These are phyloP conservation scores for Cryptophagus acutangulus DNA, from an alignment of 2,888 invertebrate species.

Conservation along the genomic window DNA sequence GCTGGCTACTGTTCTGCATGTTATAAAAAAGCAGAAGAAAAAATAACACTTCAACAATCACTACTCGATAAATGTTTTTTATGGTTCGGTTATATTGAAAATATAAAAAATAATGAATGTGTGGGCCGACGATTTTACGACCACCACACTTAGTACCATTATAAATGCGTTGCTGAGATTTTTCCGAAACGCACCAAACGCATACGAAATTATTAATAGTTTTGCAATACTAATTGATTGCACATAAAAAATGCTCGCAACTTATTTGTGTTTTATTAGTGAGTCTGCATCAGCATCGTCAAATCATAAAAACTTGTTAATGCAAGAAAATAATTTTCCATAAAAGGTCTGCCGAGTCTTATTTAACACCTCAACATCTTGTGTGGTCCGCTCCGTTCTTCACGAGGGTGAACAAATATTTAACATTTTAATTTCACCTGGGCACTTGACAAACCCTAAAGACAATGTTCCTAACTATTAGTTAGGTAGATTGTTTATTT, in stretches of 20 bases:
- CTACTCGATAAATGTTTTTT: constrained; percentile 2
- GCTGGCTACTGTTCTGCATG: constrained; percentile 36
- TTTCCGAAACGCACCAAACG: no score
- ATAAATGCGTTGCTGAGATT: no score
- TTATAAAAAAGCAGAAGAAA: constrained; percentile 32
- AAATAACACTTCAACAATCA: constrained; percentile 6
- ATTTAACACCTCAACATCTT: constrained; percentile 29
- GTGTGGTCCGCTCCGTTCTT: constrained; percentile 31
- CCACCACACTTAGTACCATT: not conserved
- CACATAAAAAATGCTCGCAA: constrained; percentile 4
- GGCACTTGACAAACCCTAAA: constrained; percentile 37
- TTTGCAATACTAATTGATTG: no score
- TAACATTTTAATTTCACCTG: constrained; percentile 41
- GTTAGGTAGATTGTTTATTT: constrained; percentile 31
- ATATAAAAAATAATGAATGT: no score
- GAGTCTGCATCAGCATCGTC: not conserved
- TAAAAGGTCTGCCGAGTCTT: constrained; percentile 11
- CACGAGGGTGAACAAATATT: constrained; percentile 34
- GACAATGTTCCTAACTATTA: constrained; percentile 37
- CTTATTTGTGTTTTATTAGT: not conserved
- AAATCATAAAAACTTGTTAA: constrained; percentile 45
- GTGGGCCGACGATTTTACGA: not conserved
- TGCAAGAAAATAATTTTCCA: constrained; percentile 42
- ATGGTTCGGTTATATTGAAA: not conserved
- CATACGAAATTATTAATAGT: no score